These are phyloP conservation scores for Podarcis cretensis DNA, from an alignment of 2,113 vertebrate genomes.

Conservation along the genomic window DNA sequence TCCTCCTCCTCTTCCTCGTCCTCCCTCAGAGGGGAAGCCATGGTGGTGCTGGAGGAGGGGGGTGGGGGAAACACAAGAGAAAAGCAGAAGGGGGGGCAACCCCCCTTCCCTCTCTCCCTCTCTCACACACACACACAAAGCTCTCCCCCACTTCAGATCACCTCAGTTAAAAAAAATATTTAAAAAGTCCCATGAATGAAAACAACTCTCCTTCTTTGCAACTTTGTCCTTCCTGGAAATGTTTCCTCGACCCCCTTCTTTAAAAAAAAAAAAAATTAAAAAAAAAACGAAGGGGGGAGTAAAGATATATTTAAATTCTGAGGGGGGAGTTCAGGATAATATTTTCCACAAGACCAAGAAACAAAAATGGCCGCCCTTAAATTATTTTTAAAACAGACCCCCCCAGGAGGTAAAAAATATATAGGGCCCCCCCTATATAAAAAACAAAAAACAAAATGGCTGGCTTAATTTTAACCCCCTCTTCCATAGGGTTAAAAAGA, in stretches of 20 bases:
- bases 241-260: conserved; percentile 62
- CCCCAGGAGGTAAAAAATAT: conserved; percentile 42
- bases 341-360: conserved; percentile 89
- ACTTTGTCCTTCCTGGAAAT: conserved; percentile 1
- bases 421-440: background rate
- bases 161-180: background rate
- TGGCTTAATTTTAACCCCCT: conserved; percentile 38
- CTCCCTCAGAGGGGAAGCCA: conserved; percentile 90
- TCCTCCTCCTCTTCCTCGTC: conserved; percentile 91
- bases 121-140: conserved; percentile 29
- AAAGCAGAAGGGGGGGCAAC: conserved; percentile 28
- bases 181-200: conserved; percentile 23
- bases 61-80: conserved; percentile 63
- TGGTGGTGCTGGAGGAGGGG: conserved; percentile 78
- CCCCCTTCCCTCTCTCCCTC: conserved; percentile 28
- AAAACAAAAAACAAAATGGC: conserved; percentile 18
- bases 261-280: conserved; percentile 74
- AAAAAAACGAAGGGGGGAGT: conserved; percentile 27
- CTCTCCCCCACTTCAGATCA: conserved; percentile 29
- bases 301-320: conserved; percentile 86
- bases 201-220: conserved; percentile 19
- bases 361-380: conserved; percentile 96
- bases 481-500: conserved; percentile 5
- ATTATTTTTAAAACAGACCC: conserved; percentile 96
- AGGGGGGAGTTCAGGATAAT: conserved; percentile 90